phyloP scores from a whole-genome alignment of 2,888 invertebrate species.

The Drosophila macrothrix region DNA sequence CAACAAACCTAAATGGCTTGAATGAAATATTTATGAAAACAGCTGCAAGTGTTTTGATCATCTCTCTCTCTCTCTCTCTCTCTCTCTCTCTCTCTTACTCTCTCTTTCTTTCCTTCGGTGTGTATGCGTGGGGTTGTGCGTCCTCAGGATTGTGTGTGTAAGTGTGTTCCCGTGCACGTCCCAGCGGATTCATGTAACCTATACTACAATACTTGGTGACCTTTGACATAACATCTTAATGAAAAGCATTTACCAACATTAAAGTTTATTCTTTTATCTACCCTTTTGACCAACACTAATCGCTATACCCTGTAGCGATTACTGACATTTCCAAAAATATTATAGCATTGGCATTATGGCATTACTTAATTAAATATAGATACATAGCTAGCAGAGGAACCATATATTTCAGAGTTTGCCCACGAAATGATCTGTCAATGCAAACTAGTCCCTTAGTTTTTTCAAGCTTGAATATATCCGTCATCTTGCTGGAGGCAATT shows the following conservation, averaged over 20 bases:
- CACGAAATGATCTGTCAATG: too few species aligned
- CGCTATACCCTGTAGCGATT: not conserved
- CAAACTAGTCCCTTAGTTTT: not conserved
- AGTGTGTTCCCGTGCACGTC: conserved; percentile 3
- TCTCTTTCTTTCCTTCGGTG: not conserved
- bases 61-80: conserved; percentile 1
- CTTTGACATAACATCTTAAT: conserved; percentile 48
- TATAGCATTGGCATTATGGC: not conserved
- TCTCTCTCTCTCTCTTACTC: too few species aligned
- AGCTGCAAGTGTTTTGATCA: conserved; percentile 40
- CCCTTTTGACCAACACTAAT: not conserved
- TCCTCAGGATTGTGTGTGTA: not conserved
- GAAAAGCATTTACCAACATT: conserved; percentile 35
- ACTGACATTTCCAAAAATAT: not conserved
- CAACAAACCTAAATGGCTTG: conserved; percentile 25
- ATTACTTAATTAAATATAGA: not conserved
- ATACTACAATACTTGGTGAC: conserved; percentile 26
- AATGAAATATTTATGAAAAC: conserved; percentile 51
- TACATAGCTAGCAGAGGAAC: not conserved
- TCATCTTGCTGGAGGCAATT: too few species aligned
- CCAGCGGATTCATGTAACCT: conserved; percentile 14
- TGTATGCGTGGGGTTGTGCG: not conserved
- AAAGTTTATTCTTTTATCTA: conserved; percentile 13
- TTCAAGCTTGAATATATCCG: not conserved
- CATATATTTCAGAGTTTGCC: not conserved